A percentile compares a stretch with the other conserved stretches of the same genome.
These are phyloP conservation scores for Agonopterix subpropinquella DNA, from an alignment of 2,888 invertebrate species.

Conservation along the genomic window DNA sequence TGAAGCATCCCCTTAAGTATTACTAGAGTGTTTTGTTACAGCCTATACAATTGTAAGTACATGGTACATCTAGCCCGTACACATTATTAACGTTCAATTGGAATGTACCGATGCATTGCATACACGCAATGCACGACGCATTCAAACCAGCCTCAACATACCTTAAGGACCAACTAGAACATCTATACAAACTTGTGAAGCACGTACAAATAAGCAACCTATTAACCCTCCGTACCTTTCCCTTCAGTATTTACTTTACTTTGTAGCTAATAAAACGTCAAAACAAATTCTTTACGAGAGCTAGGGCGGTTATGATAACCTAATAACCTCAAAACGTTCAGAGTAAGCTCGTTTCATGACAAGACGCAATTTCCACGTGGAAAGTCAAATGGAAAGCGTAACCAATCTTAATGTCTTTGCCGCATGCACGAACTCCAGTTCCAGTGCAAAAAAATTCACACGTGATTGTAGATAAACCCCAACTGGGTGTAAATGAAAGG, in stretches of 20 bases:
- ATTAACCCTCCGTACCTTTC: slow-evolving; percentile 13
- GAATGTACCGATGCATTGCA: too few relatives aligned
- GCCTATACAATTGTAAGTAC: too few relatives aligned
- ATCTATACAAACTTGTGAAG: too few relatives aligned
- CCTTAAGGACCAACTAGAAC: too few relatives aligned
- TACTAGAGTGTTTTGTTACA: too few relatives aligned
- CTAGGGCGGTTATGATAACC: slow-evolving; percentile 50
- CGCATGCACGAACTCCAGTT: slow-evolving; percentile 53
- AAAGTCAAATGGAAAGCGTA: slow-evolving; percentile 69
- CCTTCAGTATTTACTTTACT: slow-evolving; percentile 13
- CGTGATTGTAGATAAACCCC: slow-evolving; percentile 21
- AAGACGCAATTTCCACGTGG: slow-evolving; percentile 62
- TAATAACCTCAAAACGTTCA: slow-evolving; percentile 58
- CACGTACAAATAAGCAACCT: slow-evolving; percentile 8
- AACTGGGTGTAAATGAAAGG: slow-evolving; percentile 2
- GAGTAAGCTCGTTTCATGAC: slow-evolving; percentile 60
- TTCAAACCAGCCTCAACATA: too few relatives aligned
- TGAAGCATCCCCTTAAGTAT: too few relatives aligned
- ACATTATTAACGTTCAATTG: too few relatives aligned
- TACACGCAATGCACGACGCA: too few relatives aligned
- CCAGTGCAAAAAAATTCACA: slow-evolving; percentile 49
- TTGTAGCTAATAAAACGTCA: slow-evolving; percentile 31
- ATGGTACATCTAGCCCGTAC: too few relatives aligned
- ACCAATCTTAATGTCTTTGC: slow-evolving; percentile 62
- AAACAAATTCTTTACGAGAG: slow-evolving; percentile 30